Evolutionary conservation across 2,888 invertebrate species (phyloP).

Genomic region (Macaria liturata): DNA sequence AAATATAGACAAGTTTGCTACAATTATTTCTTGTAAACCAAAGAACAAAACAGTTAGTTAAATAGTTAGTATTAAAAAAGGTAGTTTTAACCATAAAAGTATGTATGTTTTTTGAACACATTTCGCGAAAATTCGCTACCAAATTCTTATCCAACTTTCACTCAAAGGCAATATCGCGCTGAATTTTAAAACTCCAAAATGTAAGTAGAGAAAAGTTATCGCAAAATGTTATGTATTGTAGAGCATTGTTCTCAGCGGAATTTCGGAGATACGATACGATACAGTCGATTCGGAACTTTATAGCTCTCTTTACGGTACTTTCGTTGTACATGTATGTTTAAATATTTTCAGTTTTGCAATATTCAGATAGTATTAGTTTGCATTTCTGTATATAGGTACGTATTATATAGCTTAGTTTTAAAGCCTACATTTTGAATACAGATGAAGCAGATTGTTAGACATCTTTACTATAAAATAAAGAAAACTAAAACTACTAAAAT

Average conservation of each 20-base stretch:
- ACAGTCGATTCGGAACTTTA: constrained; percentile 2
- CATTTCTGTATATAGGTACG: neutral
- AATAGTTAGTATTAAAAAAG: too few relatives aligned
- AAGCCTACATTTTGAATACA: too few relatives aligned
- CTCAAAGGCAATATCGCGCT: constrained; percentile 1
- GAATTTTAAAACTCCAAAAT: constrained; percentile 7
- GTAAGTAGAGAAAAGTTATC: constrained; percentile 1
- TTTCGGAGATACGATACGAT: neutral
- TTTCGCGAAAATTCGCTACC: neutral
- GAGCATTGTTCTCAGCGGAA: neutral
- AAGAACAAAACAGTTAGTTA: too few relatives aligned
- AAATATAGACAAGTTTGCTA: too few relatives aligned
- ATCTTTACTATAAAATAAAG: too few relatives aligned
- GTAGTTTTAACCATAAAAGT: too few relatives aligned
- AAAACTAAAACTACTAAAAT: too few relatives aligned
- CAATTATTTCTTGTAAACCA: too few relatives aligned
- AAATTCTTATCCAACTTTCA: neutral
- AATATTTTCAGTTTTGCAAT: neutral
- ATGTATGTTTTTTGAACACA: neutral
- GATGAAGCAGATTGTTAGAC: too few relatives aligned
- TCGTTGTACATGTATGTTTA: neutral
- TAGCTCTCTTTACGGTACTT: constrained; percentile 1
- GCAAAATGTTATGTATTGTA: neutral
- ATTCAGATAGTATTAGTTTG: neutral
- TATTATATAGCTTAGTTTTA: too few relatives aligned